Conservation (phyloP, 2,113 vertebrate genomes). For the Muntiacus reevesi region DNA sequence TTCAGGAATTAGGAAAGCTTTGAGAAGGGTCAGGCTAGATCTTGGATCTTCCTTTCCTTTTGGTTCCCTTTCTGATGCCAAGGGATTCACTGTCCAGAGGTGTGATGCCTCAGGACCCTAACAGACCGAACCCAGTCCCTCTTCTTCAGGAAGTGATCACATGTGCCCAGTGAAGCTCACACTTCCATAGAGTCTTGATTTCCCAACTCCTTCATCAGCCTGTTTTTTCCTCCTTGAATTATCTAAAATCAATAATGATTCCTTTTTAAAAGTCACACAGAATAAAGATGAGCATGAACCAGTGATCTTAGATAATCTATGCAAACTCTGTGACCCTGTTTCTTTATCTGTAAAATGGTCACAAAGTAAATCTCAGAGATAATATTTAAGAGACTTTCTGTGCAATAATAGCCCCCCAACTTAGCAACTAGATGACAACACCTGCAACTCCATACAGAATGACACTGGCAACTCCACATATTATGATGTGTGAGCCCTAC, state of each 20-base stretch:
- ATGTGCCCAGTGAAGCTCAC: not conserved
- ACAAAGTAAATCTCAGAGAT: not conserved
- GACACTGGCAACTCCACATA: not conserved
- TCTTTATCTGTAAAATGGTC: not conserved
- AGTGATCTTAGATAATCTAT: not conserved
- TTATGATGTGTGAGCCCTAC: not conserved
- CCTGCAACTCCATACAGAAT: not conserved
- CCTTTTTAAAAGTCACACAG: not conserved
- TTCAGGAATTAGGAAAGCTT: not conserved
- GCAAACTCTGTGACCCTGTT: not conserved
- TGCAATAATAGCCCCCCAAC: not conserved
- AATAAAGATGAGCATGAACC: not conserved
- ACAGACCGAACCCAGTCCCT: not conserved
- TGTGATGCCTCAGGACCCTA: not conserved
- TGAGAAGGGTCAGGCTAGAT: not conserved
- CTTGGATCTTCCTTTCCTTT: not conserved
- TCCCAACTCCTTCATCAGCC: not conserved
- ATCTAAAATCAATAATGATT: not conserved
- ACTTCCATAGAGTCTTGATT: not conserved
- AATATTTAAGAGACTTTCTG: not conserved
- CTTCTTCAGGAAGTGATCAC: not conserved
- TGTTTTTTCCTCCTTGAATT: not conserved
- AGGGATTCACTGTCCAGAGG: not conserved
- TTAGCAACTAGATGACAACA: not conserved
- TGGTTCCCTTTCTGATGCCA: not conserved